phyloP scores from a whole-genome alignment of 2,888 invertebrate genomes.

The Entomobrya proxima region DNA sequence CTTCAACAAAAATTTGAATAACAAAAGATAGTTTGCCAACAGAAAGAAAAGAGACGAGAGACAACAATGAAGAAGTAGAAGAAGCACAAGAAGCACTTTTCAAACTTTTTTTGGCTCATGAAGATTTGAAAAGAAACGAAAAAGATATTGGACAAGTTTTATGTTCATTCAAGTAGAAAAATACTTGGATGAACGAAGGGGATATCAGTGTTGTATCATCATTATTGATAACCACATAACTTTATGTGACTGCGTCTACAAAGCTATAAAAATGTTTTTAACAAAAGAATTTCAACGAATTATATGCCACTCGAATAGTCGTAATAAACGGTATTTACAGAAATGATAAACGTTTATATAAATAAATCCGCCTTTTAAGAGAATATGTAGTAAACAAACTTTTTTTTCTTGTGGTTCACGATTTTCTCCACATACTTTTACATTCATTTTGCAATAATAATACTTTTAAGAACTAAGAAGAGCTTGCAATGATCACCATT shows the following conservation, averaged over 20 bases:
- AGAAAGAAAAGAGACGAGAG: background rate
- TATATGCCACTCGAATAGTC: background rate
- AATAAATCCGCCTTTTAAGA: constrained; percentile 1
- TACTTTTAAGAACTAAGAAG: too few relatives aligned
- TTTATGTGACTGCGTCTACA: too few relatives aligned
- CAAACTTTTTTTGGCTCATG: constrained; percentile 27
- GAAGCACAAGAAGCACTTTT: constrained; percentile 17
- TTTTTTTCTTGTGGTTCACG: background rate
- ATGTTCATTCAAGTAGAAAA: constrained; percentile 40
- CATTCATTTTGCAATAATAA: background rate
- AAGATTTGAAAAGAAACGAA: constrained; percentile 24
- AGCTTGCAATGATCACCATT: too few relatives aligned
- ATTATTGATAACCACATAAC: constrained; percentile 28
- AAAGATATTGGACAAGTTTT: constrained; percentile 49
- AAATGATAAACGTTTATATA: constrained; percentile 17
- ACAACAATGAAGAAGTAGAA: constrained; percentile 17
- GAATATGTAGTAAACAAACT: background rate
- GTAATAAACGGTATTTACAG: background rate
- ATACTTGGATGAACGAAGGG: background rate
- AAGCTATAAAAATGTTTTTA: too few relatives aligned
- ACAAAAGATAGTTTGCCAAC: constrained; percentile 36
- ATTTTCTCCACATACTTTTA: background rate
- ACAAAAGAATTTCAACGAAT: too few relatives aligned
- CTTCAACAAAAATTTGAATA: constrained; percentile 52
- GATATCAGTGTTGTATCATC: background rate